Conservation (phyloP, 1,140 invertebrate species). For the Anastrepha obliqua region DNA sequence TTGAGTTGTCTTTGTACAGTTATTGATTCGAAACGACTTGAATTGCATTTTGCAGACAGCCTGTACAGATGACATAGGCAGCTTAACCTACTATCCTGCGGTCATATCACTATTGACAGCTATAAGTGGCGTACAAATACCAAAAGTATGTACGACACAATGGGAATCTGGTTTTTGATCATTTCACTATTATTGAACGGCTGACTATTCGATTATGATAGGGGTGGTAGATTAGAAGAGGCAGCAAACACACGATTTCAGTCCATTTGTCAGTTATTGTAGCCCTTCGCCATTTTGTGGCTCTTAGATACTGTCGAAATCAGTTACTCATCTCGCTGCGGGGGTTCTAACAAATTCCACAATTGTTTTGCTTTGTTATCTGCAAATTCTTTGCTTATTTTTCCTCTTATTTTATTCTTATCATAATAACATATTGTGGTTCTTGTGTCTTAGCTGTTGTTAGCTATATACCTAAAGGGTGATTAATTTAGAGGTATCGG, state of each 20-base stretch:
- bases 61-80: neutral
- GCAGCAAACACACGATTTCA: neutral
- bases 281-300: neutral
- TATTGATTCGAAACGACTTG: slow-evolving; percentile 23
- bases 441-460: too few species aligned
- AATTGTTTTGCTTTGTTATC: neutral
- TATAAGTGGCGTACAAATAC: neutral
- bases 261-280: neutral
- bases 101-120: slow-evolving; percentile 18
- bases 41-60: slow-evolving; percentile 11
- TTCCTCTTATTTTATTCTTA: neutral
- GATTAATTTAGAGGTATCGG: too few species aligned
- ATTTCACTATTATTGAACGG: neutral
- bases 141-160: neutral
- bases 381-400: neutral
- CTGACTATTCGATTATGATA: neutral
- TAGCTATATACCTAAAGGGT: too few species aligned
- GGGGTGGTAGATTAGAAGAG: neutral
- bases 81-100: slow-evolving; percentile 2
- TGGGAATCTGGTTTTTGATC: too few species aligned
- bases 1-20: slow-evolving; percentile 7
- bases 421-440: neutral
- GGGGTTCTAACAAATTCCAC: neutral
- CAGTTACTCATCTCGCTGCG: neutral
- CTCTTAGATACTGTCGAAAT: neutral